A percentile compares a stretch with the other conserved stretches of the same genome.
Evolutionary conservation across 2,113 vertebrate genomes (phyloP).

Genomic region (Gambusia affinis): DNA sequence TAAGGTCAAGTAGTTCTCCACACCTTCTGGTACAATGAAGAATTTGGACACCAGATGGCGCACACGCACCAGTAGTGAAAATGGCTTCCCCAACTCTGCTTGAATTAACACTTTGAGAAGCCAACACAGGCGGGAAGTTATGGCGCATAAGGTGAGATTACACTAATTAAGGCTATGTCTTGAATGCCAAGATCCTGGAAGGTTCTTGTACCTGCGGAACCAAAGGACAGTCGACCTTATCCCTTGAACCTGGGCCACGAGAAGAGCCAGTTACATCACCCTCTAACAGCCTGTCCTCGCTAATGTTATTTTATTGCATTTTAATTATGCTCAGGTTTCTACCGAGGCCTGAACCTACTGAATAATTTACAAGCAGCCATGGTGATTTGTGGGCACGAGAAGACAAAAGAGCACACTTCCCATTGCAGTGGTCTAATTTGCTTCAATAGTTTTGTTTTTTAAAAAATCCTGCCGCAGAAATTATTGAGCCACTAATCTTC

Average conservation of each 20-base stretch:
- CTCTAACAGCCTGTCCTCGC: conserved; percentile 80
- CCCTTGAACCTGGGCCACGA: conserved; percentile 71
- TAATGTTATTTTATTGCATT: conserved; percentile 86
- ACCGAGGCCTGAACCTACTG: conserved; percentile 72
- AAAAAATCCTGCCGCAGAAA: conserved; percentile 32
- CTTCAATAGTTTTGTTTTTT: conserved; percentile 55
- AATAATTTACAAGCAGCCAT: conserved; percentile 79
- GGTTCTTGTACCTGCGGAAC: conserved; percentile 9
- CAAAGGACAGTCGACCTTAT: conserved; percentile 59
- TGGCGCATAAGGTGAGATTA: neutral
- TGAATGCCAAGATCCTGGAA: conserved; percentile 8
- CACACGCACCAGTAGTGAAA: conserved; percentile 36
- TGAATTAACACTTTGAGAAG: neutral
- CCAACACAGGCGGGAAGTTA: neutral
- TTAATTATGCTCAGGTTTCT: conserved; percentile 86
- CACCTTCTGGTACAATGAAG: conserved; percentile 4
- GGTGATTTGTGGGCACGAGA: conserved; percentile 78
- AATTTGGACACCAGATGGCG: conserved; percentile 68
- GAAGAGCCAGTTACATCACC: conserved; percentile 78
- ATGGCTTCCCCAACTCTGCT: neutral
- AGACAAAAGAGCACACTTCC: conserved; percentile 67
- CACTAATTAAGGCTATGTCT: neutral
- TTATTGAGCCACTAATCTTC: conserved; percentile 41
- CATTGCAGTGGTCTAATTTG: conserved; percentile 52
- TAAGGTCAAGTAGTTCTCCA: neutral